Evolutionary conservation across 2,888 invertebrate species (phyloP), one percentile per base, ranked within the genome.

Genomic region (Peribatodes rhomboidaria): DNA sequence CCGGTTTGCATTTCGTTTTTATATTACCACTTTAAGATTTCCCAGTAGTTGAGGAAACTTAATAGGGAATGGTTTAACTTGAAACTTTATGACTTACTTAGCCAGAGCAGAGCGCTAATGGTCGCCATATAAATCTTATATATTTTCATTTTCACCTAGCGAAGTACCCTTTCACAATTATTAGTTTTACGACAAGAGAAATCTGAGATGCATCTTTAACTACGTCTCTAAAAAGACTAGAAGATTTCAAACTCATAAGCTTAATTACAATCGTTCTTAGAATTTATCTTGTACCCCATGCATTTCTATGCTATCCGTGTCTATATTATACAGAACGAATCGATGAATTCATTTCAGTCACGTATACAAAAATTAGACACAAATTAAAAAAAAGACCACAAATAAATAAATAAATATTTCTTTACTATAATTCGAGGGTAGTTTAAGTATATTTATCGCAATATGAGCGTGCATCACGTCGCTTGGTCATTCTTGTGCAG

Each of bases 401-500:
- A n/a, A n/a, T n/a, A n/a, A n/a, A n/a, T n/a, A n/a, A n/a, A n/a
- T n/a, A n/a, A n/a, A n/a, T n/a, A n/a, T n/a, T n/a, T 27, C 6
- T 27, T 27, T 27, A 27, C 3, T 6, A 27, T 6, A 6, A 27
- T 2, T 27, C 6, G 27, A 27, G 27, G 27, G 27, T 27, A 27
- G 27, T 49, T 49, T 49, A 6, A 61, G 64, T 57, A 42, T 57
- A 63, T 56, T 64, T 70, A 71, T 69, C 68, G 41, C 49, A 14
- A 33, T 62, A 68, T 69, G 68, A 61, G 41, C 50, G 67, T 59
- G 60, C 68, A 70, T 71, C 68, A 70, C 73, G 73, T 69, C 69
- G 76, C 27, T 76, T 79, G 79, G 79, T 79, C 72, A 80, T 80
- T 79, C 80, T 81, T 76, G 71, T 71, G 72, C 75, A 72, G 46